Percentiles rank a stretch among this genome's conserved stretches.
Conservation (phyloP, 1,140 invertebrate species). For the Neotoxoptera formosana region DNA sequence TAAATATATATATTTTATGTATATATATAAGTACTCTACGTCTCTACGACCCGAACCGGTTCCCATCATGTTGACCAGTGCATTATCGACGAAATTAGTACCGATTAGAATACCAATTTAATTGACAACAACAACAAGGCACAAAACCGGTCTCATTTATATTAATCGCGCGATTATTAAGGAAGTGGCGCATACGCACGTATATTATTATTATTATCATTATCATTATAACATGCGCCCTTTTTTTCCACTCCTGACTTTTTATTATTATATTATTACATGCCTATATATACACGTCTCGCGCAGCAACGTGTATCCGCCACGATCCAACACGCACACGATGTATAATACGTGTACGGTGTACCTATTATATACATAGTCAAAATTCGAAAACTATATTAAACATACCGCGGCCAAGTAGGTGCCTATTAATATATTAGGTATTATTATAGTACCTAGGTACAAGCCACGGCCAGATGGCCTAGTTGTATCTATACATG, state of each 20-base stretch:
- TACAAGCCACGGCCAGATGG: not conserved
- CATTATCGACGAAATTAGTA: constrained; percentile 53
- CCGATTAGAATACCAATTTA: constrained; percentile 53
- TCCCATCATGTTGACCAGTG: constrained; percentile 24
- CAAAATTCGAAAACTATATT: not conserved
- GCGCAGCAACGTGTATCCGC: not conserved
- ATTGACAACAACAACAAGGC: constrained; percentile 48
- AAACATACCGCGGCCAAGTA: not conserved
- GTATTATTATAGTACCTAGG: no score
- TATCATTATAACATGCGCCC: not conserved
- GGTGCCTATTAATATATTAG: no score
- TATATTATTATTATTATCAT: constrained; percentile 30
- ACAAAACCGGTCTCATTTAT: constrained; percentile 52
- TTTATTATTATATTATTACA: constrained; percentile 29
- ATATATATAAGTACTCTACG: not conserved
- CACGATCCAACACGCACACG: constrained; percentile 12
- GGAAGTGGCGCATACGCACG: constrained; percentile 42
- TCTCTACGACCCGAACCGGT: constrained; percentile 17
- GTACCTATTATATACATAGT: not conserved
- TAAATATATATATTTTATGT: not conserved
- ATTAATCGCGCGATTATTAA: constrained; percentile 52
- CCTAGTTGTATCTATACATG: not conserved
- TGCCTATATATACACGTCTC: not conserved
- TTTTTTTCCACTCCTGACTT: not conserved
- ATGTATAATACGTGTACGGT: not conserved